A percentile compares a stretch with the other conserved stretches of the same genome.
phyloP scores from a whole-genome alignment of 2,888 invertebrate genomes.

The Diadegma fenestrale region DNA sequence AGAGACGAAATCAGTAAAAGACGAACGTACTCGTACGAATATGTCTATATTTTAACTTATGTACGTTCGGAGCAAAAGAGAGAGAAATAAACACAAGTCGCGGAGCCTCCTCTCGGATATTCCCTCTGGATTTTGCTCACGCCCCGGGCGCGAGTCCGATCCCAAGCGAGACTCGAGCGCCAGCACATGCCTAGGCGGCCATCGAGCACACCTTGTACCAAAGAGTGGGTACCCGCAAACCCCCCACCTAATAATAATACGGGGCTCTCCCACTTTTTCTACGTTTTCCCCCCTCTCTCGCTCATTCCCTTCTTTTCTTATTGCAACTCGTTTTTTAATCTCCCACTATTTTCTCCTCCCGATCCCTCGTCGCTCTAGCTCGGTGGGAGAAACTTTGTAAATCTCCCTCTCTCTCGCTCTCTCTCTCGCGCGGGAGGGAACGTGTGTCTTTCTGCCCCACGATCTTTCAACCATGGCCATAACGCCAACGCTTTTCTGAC shows the following conservation, averaged over 20 bases:
- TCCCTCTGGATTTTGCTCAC: constrained; percentile 77
- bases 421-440: constrained; percentile 18
- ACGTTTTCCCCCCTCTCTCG: constrained; percentile 31
- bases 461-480: constrained; percentile 75
- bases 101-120: constrained; percentile 71
- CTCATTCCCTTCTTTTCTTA: constrained; percentile 11
- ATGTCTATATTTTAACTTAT: neutral
- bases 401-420: neutral
- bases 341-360: constrained; percentile 28
- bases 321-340: constrained; percentile 22
- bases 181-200: constrained; percentile 78
- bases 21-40: constrained; percentile 11
- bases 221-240: constrained; percentile 61
- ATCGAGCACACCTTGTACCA: constrained; percentile 76
- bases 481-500: constrained; percentile 79
- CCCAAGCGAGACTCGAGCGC: constrained; percentile 69
- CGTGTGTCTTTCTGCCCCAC: constrained; percentile 54
- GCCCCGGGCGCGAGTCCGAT: constrained; percentile 82
- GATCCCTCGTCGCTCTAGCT: neutral
- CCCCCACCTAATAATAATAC: constrained; percentile 65
- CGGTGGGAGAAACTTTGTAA: neutral
- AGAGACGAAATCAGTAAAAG: constrained; percentile 29
- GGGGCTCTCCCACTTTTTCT: constrained; percentile 59
- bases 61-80: neutral
- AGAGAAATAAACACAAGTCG: constrained; percentile 36